Evolutionary conservation across 92 coral and sea anemone genomes (phyloP).

Genomic region (Heliopora coerulea): DNA sequence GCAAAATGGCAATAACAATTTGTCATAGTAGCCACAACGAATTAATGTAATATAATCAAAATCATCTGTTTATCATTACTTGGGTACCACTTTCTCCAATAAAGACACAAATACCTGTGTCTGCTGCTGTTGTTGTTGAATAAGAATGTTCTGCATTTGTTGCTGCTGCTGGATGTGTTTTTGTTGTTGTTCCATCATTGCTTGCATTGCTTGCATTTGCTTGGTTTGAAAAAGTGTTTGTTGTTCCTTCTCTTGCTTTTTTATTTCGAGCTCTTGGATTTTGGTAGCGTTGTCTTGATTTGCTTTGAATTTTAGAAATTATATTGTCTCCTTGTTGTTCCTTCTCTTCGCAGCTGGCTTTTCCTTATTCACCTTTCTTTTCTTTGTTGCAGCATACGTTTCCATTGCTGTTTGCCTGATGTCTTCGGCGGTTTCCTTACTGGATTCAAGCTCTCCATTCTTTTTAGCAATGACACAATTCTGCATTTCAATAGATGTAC

Average conservation of each 20-base stretch:
- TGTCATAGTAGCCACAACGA: too few species aligned
- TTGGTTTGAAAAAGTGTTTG: constrained; percentile 6
- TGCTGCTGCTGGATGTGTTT: too few species aligned
- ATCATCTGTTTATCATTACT: too few species aligned
- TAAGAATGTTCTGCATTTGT: too few species aligned
- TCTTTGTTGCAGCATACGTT: neutral
- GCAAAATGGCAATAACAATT: too few species aligned
- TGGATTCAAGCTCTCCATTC: neutral
- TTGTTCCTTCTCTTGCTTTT: neutral
- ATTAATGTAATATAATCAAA: too few species aligned
- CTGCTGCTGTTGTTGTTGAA: too few species aligned
- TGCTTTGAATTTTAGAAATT: neutral
- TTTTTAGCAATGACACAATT: neutral
- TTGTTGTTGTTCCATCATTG: constrained; percentile 13
- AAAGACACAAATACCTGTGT: too few species aligned
- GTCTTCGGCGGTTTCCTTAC: neutral
- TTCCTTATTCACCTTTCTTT: neutral
- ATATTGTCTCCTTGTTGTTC: neutral
- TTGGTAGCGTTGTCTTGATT: neutral
- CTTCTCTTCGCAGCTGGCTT: neutral
- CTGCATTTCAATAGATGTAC: neutral
- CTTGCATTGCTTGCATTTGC: neutral
- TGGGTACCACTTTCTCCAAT: too few species aligned
- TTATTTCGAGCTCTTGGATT: neutral
- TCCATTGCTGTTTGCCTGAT: constrained; percentile 7